phyloP scores from a whole-genome alignment of 2,113 vertebrate species.

The Syngnathoides biaculeatus region DNA sequence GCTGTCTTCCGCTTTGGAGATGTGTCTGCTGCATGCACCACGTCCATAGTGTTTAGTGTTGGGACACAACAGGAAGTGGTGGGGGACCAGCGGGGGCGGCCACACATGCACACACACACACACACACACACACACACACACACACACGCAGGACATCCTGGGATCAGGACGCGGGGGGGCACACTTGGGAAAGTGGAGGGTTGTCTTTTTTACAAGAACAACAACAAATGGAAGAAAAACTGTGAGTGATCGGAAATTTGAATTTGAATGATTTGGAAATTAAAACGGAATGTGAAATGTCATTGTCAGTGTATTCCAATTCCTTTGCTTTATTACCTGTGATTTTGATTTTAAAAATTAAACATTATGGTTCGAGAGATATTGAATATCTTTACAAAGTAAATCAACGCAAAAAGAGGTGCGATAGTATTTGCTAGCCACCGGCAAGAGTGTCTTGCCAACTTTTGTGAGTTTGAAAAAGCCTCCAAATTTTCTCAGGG shows the following conservation, averaged over 20 bases:
- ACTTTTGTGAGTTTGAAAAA: too few relatives aligned
- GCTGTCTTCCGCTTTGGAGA: too few relatives aligned
- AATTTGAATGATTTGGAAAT: too few relatives aligned
- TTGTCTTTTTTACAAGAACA: not conserved
- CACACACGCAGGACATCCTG: conserved; percentile 66
- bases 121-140: not conserved
- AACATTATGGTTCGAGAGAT: too few relatives aligned
- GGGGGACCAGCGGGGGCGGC: conserved; percentile 17
- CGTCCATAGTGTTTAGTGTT: conserved; percentile 6
- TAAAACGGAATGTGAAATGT: not conserved
- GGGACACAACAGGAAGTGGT: conserved; percentile 56
- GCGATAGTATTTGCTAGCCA: too few relatives aligned
- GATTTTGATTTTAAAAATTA: too few relatives aligned
- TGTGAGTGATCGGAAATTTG: not conserved
- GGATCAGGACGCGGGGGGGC: conserved; percentile 45
- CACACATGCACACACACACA: not conserved
- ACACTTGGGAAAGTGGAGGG: not conserved
- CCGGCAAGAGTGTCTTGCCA: too few relatives aligned
- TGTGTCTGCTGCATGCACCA: too few relatives aligned
- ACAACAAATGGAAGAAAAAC: not conserved
- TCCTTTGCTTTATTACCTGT: not conserved
- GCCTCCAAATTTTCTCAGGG: too few relatives aligned
- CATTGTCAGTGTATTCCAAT: not conserved
- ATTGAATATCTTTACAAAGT: too few relatives aligned
- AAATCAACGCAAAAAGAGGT: too few relatives aligned